These are phyloP conservation scores for Oceanodroma tethys DNA, from an alignment of 2,113 vertebrate genomes.

Conservation along the genomic window DNA sequence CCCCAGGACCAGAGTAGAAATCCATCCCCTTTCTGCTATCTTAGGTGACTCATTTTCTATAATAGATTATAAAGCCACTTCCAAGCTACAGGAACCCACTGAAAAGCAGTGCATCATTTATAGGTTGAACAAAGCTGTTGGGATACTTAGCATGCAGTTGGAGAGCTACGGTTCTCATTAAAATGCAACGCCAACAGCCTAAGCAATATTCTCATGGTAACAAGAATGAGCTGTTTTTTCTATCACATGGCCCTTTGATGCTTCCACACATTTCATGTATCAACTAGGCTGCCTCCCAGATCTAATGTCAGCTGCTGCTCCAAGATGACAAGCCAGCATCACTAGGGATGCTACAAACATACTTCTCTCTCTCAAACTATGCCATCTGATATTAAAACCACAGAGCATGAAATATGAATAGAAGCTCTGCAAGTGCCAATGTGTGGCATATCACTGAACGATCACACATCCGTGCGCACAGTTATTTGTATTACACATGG, in stretches of 20 bases:
- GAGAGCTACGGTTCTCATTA: conserved; percentile 15
- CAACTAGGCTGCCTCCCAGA: conserved; percentile 39
- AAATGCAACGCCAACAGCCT: conserved; percentile 40
- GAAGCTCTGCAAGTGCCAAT: background rate
- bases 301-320: conserved; percentile 54
- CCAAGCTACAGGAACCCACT: background rate
- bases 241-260: conserved; percentile 57
- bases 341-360: conserved; percentile 40
- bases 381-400: conserved; percentile 45
- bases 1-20: background rate
- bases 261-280: conserved; percentile 41
- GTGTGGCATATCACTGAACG: background rate
- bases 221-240: conserved; percentile 54
- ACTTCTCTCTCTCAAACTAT: background rate
- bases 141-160: background rate
- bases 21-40: background rate
- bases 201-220: conserved; percentile 56
- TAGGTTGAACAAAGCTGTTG: background rate
- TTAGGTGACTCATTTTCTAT: background rate
- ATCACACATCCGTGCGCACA: background rate
- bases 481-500: background rate
- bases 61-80: background rate
- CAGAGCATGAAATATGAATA: background rate
- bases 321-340: conserved; percentile 46
- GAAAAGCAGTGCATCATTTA: background rate